Base-by-base conservation (phyloP, 2,888 invertebrate species). In the Busseola fusca region DNA sequence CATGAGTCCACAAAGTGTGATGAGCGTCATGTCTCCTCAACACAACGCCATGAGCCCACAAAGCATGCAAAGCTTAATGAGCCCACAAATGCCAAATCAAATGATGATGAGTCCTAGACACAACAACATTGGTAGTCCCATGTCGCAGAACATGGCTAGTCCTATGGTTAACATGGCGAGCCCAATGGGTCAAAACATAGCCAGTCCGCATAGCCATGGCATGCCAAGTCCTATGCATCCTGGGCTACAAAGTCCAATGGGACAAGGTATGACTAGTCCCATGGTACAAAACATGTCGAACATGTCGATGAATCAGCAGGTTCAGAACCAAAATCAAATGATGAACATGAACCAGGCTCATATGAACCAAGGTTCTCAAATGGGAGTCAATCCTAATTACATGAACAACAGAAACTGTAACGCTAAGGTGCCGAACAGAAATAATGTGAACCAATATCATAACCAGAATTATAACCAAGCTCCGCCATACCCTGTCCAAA, bases 11-110 rank as follows among this genome's bases (percentile, higher is more conserved):
- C 95, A 95, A 76, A 95, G 93, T 70, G 93, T 92, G 2, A 94
- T 95, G 95, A 95, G 95, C 68, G 95, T 95, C n/a, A 95, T 95
- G 94, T 95, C 94, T 54, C 94, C 95, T 6, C 95, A 93, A 81
- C 94, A 95, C 71, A 95, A 94, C 56, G 94, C 93, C 1, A 94
- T 95, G 95, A 95, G 95, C 72, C 95, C 95, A 1, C 94, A 95
- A 84, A 95, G 94, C 70, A 94, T 94, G 91, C 95, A 93, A 77
- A 94, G 93, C 60, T 80, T 95, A 16, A 92, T 95, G 94, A 95
- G 95, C 76, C 95, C 95, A 21, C 95, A 94, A 85, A 94, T 94
- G 92, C 87, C 95, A 1, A 95, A 92, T 80, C 95, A 95, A 85
- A 93, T 95, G 75, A 92, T 93, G 88, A 95, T 95, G 95, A 96